These are phyloP conservation scores for Calephelis virginiensis DNA, from an alignment of 1,140 invertebrate species.

Conservation along the genomic window DNA sequence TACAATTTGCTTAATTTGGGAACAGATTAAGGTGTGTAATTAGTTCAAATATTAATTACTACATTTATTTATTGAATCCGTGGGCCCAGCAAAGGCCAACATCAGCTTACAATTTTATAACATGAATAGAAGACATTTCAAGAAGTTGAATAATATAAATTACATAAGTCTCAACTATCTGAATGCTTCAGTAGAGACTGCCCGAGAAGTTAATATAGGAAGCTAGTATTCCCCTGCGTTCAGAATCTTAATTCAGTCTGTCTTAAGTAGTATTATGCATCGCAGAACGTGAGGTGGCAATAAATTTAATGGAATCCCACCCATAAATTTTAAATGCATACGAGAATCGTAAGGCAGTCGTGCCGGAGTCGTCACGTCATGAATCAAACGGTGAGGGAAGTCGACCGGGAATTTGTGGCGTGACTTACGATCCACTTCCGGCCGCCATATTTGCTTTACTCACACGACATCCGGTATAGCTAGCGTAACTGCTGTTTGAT, in stretches of 20 bases:
- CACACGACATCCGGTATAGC: constrained; percentile 51
- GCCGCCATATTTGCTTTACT: constrained; percentile 65
- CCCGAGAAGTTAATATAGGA: constrained; percentile 1
- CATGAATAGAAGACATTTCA: no score
- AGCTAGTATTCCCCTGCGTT: constrained; percentile 1
- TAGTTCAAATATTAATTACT: no score
- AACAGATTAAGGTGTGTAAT: no score
- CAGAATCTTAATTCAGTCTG: constrained; percentile 12
- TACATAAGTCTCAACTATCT: not conserved
- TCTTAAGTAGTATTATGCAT: constrained; percentile 15
- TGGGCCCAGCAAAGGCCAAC: no score
- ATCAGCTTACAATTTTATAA: no score
- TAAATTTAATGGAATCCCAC: constrained; percentile 20
- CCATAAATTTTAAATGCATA: constrained; percentile 28
- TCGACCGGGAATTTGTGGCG: constrained; percentile 55
- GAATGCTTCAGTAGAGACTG: not conserved
- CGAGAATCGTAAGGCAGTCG: constrained; percentile 27
- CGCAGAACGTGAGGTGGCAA: constrained; percentile 13
- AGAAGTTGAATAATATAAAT: no score
- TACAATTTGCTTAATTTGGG: no score
- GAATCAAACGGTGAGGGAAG: constrained; percentile 48
- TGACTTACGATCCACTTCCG: constrained; percentile 68
- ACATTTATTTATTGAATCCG: no score
- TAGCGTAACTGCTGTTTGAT: constrained; percentile 38
- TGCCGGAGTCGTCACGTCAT: constrained; percentile 41